These are phyloP conservation scores for Andricus curvator DNA, from an alignment of 2,888 invertebrate genomes.

Conservation along the genomic window DNA sequence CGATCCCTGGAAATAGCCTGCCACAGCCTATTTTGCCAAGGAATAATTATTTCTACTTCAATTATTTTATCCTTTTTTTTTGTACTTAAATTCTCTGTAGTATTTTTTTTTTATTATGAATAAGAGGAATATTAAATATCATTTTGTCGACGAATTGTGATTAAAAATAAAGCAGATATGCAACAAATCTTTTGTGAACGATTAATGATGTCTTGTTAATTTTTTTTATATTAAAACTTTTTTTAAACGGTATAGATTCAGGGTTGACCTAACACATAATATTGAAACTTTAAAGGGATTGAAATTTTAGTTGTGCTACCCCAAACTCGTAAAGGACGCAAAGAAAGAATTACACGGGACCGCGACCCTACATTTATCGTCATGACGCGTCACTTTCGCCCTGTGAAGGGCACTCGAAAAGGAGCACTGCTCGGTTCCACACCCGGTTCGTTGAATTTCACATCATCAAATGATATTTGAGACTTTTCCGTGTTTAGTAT, in stretches of 20 bases:
- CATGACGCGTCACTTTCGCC: slow-evolving; percentile 39
- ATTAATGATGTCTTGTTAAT: background rate
- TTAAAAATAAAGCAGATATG: background rate
- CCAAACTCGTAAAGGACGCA: background rate
- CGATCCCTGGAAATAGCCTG: no score
- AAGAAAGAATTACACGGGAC: no score
- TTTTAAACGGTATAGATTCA: background rate
- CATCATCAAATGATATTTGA: slow-evolving; percentile 16
- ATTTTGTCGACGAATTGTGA: background rate
- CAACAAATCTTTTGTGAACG: background rate
- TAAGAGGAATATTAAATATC: background rate
- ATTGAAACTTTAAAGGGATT: background rate
- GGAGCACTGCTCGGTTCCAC: slow-evolving; percentile 5
- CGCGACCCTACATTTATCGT: slow-evolving; percentile 15
- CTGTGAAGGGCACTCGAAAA: slow-evolving; percentile 38
- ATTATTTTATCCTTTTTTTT: background rate
- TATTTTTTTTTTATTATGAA: background rate
- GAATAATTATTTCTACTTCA: no score
- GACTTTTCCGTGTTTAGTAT: background rate
- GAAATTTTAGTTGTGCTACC: slow-evolving; percentile 6
- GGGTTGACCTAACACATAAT: background rate
- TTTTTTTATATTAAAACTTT: background rate
- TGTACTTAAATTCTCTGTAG: background rate
- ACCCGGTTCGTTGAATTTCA: slow-evolving; percentile 26
- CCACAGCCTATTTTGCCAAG: no score